Percentiles rank a stretch among this genome's conserved stretches.
Conservation (phyloP, 2,797 vertebrate species). For the Molothrus ater region DNA sequence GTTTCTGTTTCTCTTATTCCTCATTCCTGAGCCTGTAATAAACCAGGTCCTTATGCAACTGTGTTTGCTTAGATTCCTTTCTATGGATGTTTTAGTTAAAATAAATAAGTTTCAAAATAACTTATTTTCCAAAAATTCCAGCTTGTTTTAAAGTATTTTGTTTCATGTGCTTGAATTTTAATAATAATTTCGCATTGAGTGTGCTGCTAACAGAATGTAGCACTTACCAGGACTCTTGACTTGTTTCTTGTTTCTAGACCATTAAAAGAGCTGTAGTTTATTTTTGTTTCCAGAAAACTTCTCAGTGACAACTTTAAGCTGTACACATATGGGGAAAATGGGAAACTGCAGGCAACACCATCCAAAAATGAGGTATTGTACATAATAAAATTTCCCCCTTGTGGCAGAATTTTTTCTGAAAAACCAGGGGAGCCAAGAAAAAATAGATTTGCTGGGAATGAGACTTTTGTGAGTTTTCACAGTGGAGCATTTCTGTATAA, state of each 20-base stretch:
- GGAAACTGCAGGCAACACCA: slow-evolving; percentile 56
- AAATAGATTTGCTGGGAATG: background rate
- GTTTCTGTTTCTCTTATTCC: background rate
- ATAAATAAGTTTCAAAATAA: background rate
- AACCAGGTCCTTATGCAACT: background rate
- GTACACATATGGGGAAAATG: slow-evolving; percentile 67
- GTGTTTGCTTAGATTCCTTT: background rate
- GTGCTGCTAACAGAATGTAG: background rate
- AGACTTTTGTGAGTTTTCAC: background rate
- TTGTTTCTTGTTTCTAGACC: background rate
- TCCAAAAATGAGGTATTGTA: slow-evolving; percentile 64
- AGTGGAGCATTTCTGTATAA: background rate
- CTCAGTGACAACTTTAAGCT: slow-evolving; percentile 80
- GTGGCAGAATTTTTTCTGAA: background rate
- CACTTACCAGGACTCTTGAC: background rate
- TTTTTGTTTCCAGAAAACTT: slow-evolving; percentile 80
- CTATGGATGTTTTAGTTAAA: background rate
- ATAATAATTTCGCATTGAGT: background rate
- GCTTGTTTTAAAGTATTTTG: background rate
- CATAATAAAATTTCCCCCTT: background rate
- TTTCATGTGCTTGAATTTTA: background rate
- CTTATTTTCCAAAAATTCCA: background rate
- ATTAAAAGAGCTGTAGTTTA: background rate
- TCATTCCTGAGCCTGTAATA: background rate
- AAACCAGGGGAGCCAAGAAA: background rate